phyloP scores from a whole-genome alignment of 2,888 invertebrate genomes.

The Ganaspis brasiliensis region DNA sequence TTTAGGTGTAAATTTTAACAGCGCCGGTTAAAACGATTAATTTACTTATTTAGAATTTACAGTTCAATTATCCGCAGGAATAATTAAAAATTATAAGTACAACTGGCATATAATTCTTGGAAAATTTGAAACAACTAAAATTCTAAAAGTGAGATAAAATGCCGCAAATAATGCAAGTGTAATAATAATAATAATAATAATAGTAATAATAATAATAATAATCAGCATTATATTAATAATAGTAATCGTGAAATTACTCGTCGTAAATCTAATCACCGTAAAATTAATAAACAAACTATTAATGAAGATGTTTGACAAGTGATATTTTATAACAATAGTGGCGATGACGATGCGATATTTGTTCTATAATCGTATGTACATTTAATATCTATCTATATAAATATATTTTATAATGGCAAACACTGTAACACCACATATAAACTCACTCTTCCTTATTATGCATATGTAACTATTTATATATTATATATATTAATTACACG shows the following conservation, averaged over 20 bases:
- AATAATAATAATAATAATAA: slow-evolving; percentile 4
- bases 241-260: not conserved
- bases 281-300: slow-evolving; percentile 39
- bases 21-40: not conserved
- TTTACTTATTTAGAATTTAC: not conserved
- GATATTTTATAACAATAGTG: slow-evolving; percentile 35
- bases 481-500: slow-evolving; percentile 15
- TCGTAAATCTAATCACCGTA: slow-evolving; percentile 27
- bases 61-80: not conserved
- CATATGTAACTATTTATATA: slow-evolving; percentile 16
- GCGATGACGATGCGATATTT: slow-evolving; percentile 20
- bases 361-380: slow-evolving; percentile 26
- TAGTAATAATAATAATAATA: too few relatives aligned
- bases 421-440: slow-evolving; percentile 52
- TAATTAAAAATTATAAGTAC: slow-evolving; percentile 1
- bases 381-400: slow-evolving; percentile 7
- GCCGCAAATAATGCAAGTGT: slow-evolving; percentile 3
- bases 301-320: slow-evolving; percentile 20
- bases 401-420: slow-evolving; percentile 54
- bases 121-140: not conserved
- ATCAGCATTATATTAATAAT: too few relatives aligned
- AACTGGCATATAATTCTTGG: slow-evolving; percentile 10
- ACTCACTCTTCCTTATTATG: slow-evolving; percentile 1
- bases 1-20: slow-evolving; percentile 1
- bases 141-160: slow-evolving; percentile 2